Evolutionary conservation across 1,140 invertebrate species (phyloP).

Genomic region (Apocrypta bakeri): DNA sequence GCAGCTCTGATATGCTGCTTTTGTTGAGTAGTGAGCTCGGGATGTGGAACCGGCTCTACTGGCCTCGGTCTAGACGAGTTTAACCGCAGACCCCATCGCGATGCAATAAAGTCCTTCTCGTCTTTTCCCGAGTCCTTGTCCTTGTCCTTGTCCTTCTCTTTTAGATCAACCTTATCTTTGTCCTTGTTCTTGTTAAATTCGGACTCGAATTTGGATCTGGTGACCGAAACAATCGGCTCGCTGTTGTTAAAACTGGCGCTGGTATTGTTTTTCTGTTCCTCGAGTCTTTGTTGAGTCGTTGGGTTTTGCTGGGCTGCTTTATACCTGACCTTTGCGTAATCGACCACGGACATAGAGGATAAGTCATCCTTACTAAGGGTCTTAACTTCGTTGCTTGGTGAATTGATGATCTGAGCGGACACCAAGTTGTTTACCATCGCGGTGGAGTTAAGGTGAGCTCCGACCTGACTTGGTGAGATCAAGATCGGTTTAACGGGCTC

Average conservation of each 20-base stretch:
- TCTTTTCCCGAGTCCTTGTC: constrained; percentile 71
- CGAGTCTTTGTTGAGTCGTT: constrained; percentile 73
- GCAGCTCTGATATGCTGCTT: constrained; percentile 77
- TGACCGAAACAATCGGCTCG: constrained; percentile 63
- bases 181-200: constrained; percentile 26
- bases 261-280: constrained; percentile 71
- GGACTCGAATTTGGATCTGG: constrained; percentile 65
- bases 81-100: constrained; percentile 69
- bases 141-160: constrained; percentile 54
- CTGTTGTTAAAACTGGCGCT: constrained; percentile 55
- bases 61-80: constrained; percentile 63
- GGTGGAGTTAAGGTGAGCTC: constrained; percentile 60
- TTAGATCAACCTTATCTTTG: background rate
- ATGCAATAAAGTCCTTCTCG: constrained; percentile 70
- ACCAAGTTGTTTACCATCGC: constrained; percentile 64
- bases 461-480: constrained; percentile 55
- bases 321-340: constrained; percentile 81
- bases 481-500: constrained; percentile 66
- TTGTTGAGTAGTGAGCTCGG: constrained; percentile 80
- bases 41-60: constrained; percentile 78
- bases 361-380: constrained; percentile 62
- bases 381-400: constrained; percentile 52
- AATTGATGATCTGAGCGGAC: constrained; percentile 54
- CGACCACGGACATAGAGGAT: constrained; percentile 75
- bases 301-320: constrained; percentile 75